phyloP scores from a whole-genome alignment of 2,797 vertebrate species.

The Hafferia zeledoni region DNA sequence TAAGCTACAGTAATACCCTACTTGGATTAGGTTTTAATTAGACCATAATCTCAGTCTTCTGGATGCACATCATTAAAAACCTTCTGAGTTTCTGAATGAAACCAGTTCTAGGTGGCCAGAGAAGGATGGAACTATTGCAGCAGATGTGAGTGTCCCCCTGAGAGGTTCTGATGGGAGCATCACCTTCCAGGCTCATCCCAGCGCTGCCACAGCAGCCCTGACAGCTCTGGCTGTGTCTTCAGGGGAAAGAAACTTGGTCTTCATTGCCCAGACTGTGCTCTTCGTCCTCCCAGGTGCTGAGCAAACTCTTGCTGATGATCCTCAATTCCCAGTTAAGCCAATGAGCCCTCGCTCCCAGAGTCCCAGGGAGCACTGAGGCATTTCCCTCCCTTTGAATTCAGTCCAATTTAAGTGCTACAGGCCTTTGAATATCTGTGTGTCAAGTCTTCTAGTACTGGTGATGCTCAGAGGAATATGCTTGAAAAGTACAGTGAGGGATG shows the following conservation, averaged over 20 bases:
- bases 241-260: background rate
- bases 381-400: background rate
- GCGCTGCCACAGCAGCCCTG: background rate
- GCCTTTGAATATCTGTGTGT: background rate
- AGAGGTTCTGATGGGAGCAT: background rate
- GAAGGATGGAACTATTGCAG: background rate
- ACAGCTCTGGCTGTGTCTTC: background rate
- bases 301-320: background rate
- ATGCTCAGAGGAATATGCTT: background rate
- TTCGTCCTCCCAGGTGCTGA: background rate
- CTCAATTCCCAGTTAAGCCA: conserved; percentile 1
- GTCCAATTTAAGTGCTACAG: background rate
- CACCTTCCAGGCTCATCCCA: background rate
- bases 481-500: background rate
- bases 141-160: background rate
- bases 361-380: background rate
- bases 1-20: background rate
- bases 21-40: background rate
- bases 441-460: background rate
- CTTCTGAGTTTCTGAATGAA: background rate
- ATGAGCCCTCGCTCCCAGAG: background rate
- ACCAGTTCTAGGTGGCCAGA: background rate
- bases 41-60: background rate
- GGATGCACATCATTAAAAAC: background rate
- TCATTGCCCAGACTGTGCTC: background rate